Evolutionary conservation across 1,140 invertebrate species (phyloP).

Genomic region (Pachypsylla venusta): DNA sequence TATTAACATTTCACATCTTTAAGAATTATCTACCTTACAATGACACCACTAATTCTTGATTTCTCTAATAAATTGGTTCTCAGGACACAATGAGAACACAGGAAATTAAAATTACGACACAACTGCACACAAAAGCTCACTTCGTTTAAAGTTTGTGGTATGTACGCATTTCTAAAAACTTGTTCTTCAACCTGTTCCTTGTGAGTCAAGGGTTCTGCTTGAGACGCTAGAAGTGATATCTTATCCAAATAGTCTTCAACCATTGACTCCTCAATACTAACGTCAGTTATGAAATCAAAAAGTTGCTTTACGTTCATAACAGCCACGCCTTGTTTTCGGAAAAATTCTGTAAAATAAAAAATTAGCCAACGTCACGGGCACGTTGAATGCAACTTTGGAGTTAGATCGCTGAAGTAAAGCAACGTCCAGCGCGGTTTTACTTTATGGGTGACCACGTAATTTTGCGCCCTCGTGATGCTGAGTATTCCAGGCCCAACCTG

Average conservation of each 20-base stretch:
- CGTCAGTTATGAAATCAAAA: constrained; percentile 93
- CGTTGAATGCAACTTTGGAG: no score
- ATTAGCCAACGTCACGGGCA: no score
- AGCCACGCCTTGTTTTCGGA: constrained; percentile 71
- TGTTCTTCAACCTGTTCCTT: constrained; percentile 63
- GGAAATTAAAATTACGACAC: neutral
- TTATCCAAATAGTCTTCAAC: constrained; percentile 62
- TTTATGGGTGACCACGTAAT: neutral
- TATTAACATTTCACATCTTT: no score
- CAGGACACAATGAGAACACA: neutral
- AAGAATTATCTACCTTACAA: no score
- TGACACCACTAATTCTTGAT: no score
- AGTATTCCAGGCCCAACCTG: neutral
- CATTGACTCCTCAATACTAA: constrained; percentile 64
- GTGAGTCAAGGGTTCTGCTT: constrained; percentile 41
- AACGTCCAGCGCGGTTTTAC: no score
- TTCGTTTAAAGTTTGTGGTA: constrained; percentile 86
- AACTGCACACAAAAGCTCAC: constrained; percentile 33
- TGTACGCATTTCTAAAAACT: constrained; percentile 88
- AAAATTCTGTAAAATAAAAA: constrained; percentile 54
- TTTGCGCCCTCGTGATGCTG: neutral
- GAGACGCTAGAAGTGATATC: constrained; percentile 47
- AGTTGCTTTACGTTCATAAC: constrained; percentile 81
- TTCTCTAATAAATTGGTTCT: no score
- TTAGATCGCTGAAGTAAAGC: no score